phyloP scores from a whole-genome alignment of 2,888 invertebrate genomes.

The Notodonta ziczac region DNA sequence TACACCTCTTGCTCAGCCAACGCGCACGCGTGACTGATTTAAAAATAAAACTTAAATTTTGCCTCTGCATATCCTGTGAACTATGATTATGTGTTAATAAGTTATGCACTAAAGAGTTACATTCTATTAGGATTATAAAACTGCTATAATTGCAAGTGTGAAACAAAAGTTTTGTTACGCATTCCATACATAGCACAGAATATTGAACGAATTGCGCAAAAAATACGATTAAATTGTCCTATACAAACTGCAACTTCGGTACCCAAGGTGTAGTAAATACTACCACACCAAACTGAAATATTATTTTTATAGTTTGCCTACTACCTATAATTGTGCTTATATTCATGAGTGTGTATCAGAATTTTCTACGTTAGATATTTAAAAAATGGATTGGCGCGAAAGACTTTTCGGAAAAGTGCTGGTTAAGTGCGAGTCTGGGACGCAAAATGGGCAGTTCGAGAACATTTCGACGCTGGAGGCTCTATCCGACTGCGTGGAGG shows the following conservation, averaged over 20 bases:
- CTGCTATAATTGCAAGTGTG: not conserved
- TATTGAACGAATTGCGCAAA: no score
- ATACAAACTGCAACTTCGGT: no score
- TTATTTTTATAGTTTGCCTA: not conserved
- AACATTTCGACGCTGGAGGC: conserved; percentile 74
- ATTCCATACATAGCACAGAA: conserved; percentile 21
- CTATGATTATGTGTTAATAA: not conserved
- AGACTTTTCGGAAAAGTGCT: conserved; percentile 85
- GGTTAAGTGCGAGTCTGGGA: conserved; percentile 78
- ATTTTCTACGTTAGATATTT: conserved; percentile 18
- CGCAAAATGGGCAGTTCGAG: conserved; percentile 76
- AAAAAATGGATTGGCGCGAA: conserved; percentile 84
- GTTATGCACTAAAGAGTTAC: no score
- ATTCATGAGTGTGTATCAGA: conserved; percentile 17
- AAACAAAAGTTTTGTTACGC: conserved; percentile 12
- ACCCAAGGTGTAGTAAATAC: no score
- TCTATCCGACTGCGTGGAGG: conserved; percentile 73
- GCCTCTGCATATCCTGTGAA: conserved; percentile 42
- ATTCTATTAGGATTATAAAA: no score
- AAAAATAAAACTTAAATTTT: conserved; percentile 63
- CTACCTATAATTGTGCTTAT: conserved; percentile 8
- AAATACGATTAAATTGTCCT: no score
- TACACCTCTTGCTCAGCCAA: conserved; percentile 44
- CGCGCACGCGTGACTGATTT: conserved; percentile 56
- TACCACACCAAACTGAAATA: no score